phyloP scores from a whole-genome alignment of 2,797 vertebrate genomes.

The Malurus splendens region DNA sequence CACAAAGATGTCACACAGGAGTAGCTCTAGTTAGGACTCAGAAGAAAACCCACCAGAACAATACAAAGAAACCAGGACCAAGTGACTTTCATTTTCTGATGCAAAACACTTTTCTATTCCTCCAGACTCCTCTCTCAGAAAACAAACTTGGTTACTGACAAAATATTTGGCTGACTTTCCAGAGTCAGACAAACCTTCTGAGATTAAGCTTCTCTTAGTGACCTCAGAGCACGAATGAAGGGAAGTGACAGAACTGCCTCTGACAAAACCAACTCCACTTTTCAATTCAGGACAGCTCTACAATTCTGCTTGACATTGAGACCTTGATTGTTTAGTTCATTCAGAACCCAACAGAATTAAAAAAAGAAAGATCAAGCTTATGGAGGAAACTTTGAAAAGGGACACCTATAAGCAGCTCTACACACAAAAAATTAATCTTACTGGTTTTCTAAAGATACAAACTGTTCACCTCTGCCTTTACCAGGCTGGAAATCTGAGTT shows the following conservation, averaged over 20 bases:
- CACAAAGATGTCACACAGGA: neutral
- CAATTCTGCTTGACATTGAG: neutral
- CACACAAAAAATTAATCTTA: neutral
- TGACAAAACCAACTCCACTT: neutral
- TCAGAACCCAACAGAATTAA: neutral
- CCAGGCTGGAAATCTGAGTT: neutral
- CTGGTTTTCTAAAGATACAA: neutral
- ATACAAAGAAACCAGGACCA: neutral
- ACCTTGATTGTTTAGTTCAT: neutral
- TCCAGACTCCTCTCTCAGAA: neutral
- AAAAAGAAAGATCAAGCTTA: neutral
- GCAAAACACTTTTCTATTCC: neutral
- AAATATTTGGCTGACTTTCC: neutral
- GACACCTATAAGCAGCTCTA: neutral
- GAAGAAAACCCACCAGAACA: neutral
- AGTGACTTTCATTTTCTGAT: neutral
- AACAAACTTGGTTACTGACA: neutral
- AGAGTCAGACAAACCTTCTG: neutral
- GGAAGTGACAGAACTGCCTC: neutral
- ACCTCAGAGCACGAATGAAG: neutral
- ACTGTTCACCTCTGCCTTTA: neutral
- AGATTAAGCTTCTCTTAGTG: neutral
- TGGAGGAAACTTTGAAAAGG: neutral
- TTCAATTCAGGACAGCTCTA: neutral
- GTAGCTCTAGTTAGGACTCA: neutral